Conservation (phyloP, 2,113 vertebrate genomes). For the Phalacrocorax carbo region DNA sequence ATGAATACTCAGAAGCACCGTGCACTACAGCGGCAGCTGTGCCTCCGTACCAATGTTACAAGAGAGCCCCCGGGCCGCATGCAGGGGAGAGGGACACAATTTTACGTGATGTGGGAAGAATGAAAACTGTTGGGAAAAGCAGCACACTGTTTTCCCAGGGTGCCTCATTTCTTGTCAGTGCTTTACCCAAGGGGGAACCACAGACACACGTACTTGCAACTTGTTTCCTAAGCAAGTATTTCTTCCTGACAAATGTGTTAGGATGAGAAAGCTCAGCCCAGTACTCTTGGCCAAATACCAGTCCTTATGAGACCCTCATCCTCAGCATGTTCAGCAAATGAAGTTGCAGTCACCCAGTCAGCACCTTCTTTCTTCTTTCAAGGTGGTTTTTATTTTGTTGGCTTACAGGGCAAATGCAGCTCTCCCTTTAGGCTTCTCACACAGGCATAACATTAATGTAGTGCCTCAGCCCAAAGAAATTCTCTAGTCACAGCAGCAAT, state of each 20-base stretch:
- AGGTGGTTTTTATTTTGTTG: neutral
- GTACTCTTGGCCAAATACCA: neutral
- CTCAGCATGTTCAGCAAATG: neutral
- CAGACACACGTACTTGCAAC: neutral
- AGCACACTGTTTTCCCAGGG: fast-evolving
- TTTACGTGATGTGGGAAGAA: neutral
- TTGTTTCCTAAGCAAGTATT: neutral
- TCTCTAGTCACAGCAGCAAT: neutral
- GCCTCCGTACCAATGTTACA: neutral
- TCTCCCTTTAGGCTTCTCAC: neutral
- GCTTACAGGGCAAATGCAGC: neutral
- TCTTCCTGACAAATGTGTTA: neutral
- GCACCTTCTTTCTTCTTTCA: neutral
- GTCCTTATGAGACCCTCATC: neutral
- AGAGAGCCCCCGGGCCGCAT: neutral
- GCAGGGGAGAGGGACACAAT: neutral
- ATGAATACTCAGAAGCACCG: neutral
- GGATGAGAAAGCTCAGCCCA: neutral
- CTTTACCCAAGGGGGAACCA: neutral
- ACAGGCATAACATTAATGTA: neutral
- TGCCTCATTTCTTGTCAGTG: neutral
- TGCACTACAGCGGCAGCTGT: neutral
- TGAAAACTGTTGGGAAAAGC: neutral
- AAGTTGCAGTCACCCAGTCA: neutral
- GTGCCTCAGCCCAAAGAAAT: neutral